These are phyloP conservation scores for Tenualosa ilisha DNA, from an alignment of 2,797 vertebrate species.

Conservation along the genomic window DNA sequence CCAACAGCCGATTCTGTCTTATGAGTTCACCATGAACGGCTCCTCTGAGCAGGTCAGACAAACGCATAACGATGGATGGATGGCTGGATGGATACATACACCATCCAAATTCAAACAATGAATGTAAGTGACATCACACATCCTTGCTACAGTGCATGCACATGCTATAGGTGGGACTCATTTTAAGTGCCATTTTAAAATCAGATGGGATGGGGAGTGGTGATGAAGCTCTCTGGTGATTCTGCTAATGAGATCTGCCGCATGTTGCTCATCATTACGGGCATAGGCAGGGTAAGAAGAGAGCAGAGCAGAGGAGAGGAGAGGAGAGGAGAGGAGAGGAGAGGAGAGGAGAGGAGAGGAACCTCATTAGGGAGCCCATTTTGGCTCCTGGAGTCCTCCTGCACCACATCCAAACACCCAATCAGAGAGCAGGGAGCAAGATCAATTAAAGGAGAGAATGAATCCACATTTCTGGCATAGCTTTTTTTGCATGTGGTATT, in stretches of 20 bases:
- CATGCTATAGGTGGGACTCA: background rate
- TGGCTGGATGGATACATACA: background rate
- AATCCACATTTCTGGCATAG: constrained; percentile 16
- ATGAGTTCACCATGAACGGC: too few species aligned
- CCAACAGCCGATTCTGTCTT: background rate
- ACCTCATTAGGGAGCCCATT: constrained; percentile 8
- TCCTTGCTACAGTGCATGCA: background rate
- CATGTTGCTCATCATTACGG: constrained; percentile 18
- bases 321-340: too few species aligned
- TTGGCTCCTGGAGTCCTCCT: constrained; percentile 15
- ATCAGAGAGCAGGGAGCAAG: background rate
- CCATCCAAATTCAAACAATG: background rate
- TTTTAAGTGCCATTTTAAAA: background rate
- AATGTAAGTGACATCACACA: background rate
- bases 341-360: background rate
- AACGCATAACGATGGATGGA: background rate
- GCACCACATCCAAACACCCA: background rate
- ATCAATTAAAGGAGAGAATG: constrained; percentile 18
- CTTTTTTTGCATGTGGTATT: background rate
- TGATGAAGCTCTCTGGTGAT: constrained; percentile 12
- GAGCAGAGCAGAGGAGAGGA: background rate
- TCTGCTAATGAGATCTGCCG: constrained; percentile 9
- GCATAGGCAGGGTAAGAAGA: background rate
- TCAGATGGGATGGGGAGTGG: background rate
- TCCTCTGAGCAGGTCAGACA: background rate